Conservation (phyloP, 2,113 vertebrate genomes). For the Pedetes capensis region DNA sequence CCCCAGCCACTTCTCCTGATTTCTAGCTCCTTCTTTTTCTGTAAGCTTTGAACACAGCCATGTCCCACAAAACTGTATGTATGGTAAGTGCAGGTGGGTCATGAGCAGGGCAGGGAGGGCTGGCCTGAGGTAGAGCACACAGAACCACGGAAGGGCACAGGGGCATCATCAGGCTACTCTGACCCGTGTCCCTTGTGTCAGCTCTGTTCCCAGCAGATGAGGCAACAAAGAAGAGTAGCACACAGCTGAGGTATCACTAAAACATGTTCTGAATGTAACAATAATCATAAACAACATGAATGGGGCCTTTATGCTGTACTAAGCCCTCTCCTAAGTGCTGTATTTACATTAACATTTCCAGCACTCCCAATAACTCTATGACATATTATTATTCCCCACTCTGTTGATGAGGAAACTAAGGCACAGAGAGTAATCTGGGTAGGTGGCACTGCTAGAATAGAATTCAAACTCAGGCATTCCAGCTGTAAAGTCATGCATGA, state of each 20-base stretch:
- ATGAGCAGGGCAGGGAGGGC: neutral
- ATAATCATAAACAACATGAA: neutral
- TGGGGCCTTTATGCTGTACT: neutral
- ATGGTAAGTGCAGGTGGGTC: neutral
- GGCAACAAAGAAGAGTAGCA: neutral
- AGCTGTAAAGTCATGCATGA: neutral
- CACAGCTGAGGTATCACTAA: fast-evolving
- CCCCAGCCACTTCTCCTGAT: neutral
- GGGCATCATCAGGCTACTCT: neutral
- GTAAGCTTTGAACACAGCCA: neutral
- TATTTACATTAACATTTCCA: neutral
- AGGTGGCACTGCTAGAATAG: neutral
- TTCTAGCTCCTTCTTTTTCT: neutral
- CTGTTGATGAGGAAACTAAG: neutral
- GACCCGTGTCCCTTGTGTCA: neutral
- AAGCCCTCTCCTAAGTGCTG: neutral
- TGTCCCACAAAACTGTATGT: fast-evolving
- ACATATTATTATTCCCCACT: neutral
- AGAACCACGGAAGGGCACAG: no score
- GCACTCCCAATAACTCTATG: neutral
- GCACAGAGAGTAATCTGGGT: neutral
- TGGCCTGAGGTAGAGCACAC: neutral
- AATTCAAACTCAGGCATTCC: neutral
- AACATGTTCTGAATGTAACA: neutral
- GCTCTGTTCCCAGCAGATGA: neutral